Evolutionary conservation across 2,113 vertebrate genomes (phyloP).

Genomic region (Hippopotamus amphibius): DNA sequence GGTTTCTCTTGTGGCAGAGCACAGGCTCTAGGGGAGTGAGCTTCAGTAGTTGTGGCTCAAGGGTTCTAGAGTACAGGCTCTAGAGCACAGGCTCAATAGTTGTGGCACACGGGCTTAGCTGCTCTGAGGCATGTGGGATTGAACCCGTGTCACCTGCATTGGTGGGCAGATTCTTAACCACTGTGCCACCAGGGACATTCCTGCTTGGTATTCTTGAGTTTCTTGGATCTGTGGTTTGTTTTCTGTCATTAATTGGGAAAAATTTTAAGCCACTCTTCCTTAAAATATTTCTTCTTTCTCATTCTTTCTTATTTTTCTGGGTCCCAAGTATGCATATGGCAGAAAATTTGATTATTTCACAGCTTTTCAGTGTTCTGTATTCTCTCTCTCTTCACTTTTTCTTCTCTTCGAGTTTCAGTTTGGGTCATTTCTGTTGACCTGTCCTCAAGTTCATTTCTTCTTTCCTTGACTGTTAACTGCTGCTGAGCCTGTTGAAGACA

Average conservation of each 20-base stretch:
- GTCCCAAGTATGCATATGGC: not conserved
- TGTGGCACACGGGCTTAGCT: too few relatives aligned
- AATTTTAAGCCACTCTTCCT: not conserved
- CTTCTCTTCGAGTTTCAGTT: not conserved
- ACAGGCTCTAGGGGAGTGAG: too few relatives aligned
- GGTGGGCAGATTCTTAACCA: too few relatives aligned
- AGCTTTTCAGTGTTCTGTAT: not conserved
- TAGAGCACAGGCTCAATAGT: too few relatives aligned
- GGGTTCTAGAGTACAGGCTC: too few relatives aligned
- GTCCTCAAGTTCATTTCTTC: not conserved
- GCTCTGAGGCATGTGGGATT: too few relatives aligned
- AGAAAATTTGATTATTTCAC: not conserved
- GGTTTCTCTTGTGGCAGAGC: too few relatives aligned
- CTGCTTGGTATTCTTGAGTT: not conserved
- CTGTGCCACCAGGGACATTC: too few relatives aligned
- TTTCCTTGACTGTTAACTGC: not conserved
- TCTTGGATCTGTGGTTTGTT: not conserved
- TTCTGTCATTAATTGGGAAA: not conserved
- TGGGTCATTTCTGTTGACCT: not conserved
- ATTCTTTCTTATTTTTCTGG: not conserved
- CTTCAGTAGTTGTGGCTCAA: too few relatives aligned
- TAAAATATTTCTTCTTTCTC: not conserved
- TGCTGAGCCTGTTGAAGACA: not conserved
- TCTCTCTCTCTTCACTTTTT: not conserved
- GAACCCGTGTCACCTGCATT: too few relatives aligned